These are phyloP conservation scores for Tetrao urogallus DNA, from an alignment of 2,113 vertebrate species.

Conservation along the genomic window DNA sequence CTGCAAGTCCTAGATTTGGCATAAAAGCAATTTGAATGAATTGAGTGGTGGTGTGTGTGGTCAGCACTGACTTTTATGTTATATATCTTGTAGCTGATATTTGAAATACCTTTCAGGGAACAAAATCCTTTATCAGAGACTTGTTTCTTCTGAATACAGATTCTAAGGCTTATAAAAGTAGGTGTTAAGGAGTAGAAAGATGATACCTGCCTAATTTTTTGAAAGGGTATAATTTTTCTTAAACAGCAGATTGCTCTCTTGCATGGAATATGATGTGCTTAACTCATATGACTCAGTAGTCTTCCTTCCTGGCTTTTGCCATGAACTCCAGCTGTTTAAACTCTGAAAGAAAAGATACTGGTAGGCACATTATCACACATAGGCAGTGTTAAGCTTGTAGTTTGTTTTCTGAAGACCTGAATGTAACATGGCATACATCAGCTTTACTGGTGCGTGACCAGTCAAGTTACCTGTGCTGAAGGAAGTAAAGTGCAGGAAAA, in stretches of 20 bases:
- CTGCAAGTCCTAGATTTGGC: not conserved
- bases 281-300: not conserved
- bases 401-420: not conserved
- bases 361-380: not conserved
- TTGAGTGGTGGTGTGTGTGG: not conserved
- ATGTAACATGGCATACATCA: not conserved
- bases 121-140: not conserved
- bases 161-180: not conserved
- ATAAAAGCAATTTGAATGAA: not conserved
- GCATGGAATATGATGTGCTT: not conserved
- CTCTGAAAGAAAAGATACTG: not conserved
- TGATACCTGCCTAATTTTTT: not conserved
- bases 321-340: not conserved
- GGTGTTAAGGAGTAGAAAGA: not conserved
- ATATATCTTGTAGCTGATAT: fast-evolving
- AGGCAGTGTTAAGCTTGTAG: not conserved
- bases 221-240: not conserved
- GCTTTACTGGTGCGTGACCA: not conserved
- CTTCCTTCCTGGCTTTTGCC: not conserved
- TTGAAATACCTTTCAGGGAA: not conserved
- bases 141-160: not conserved
- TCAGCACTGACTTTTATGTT: not conserved
- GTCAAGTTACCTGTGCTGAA: not conserved
- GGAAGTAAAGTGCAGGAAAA: not conserved
- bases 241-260: not conserved